Base-by-base conservation (phyloP, 1,140 invertebrate genomes). In the Pogonomyrmex californicus region DNA sequence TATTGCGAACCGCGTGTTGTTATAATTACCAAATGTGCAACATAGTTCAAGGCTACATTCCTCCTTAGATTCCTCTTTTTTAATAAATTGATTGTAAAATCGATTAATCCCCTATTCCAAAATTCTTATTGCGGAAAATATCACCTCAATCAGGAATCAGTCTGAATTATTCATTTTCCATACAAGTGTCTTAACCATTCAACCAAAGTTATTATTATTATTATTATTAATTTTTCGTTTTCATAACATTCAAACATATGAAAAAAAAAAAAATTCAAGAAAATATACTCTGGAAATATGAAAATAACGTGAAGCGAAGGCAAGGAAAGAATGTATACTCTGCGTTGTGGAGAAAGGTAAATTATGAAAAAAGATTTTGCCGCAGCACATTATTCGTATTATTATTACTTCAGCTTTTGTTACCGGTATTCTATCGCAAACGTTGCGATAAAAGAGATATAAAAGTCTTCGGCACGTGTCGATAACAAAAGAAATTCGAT, bases 351-450 rank as follows among this genome's bases (percentile, higher is more conserved):
- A 58, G 14, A 49, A 78, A 78, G 12, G 4, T 63, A 36, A 58
- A 60, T 73, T 33, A 14, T 3, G 9, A 49, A 7, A 62, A 38
- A 38, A 1, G 9, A 49, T 60, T 60, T 47, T 33, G 10, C 4
- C n/a, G 14, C 17, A 9, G 30, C 36, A 23, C 23, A 60, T 82
- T 47, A 47, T 82, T 68, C 49, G 7, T 41, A 36, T 65, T 63
- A 81, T 81, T 56, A 58, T 68, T 81, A 70, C 58, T 81, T 47
- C 0, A 12, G 17, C 41, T 38, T 49, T 60, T 75, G 30, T 83
- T 62, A 47, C 4, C 17, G 12, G 41, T 10, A 60, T 70, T 70
- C n/a, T 60, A 2, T 10, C 17, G 51, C 30, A 51, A 73, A n/a
- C 9, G 14, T 73, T 44, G 17, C 44, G 33, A 56, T 56, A 41